Conservation (phyloP, 2,888 invertebrate genomes). For the Tetragonula carbonaria region DNA sequence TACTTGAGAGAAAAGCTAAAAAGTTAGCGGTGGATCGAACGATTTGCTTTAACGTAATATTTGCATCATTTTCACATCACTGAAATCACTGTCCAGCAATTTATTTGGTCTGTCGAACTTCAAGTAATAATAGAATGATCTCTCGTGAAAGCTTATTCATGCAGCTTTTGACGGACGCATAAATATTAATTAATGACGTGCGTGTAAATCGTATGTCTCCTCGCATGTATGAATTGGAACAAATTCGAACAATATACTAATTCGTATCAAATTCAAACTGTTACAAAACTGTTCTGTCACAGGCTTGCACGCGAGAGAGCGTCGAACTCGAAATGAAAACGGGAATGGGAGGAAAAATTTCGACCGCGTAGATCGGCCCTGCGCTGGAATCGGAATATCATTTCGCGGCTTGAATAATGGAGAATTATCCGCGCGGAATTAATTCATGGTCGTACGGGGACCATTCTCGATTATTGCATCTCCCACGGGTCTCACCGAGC, state of each 20-base stretch:
- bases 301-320: slow-evolving; percentile 3
- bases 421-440: slow-evolving; percentile 75
- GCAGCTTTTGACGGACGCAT: not conserved
- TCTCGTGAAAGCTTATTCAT: not conserved
- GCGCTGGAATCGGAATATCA: slow-evolving; percentile 67
- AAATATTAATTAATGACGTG: not conserved
- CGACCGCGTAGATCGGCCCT: slow-evolving; percentile 58
- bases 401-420: slow-evolving; percentile 76
- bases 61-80: no score
- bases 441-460: slow-evolving; percentile 68
- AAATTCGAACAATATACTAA: not conserved
- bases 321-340: slow-evolving; percentile 9
- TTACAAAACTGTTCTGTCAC: not conserved
- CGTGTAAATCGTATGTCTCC: not conserved
- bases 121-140: not conserved
- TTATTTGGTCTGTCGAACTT: not conserved
- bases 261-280: not conserved
- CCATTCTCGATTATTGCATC: slow-evolving; percentile 66
- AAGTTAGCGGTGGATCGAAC: no score
- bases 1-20: no score
- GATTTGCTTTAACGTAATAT: no score
- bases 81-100: not conserved
- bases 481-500: slow-evolving; percentile 51
- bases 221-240: not conserved
- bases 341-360: slow-evolving; percentile 34